These are phyloP conservation scores for Erpetoichthys calabaricus DNA, from an alignment of 2,797 vertebrate species.

Conservation along the genomic window DNA sequence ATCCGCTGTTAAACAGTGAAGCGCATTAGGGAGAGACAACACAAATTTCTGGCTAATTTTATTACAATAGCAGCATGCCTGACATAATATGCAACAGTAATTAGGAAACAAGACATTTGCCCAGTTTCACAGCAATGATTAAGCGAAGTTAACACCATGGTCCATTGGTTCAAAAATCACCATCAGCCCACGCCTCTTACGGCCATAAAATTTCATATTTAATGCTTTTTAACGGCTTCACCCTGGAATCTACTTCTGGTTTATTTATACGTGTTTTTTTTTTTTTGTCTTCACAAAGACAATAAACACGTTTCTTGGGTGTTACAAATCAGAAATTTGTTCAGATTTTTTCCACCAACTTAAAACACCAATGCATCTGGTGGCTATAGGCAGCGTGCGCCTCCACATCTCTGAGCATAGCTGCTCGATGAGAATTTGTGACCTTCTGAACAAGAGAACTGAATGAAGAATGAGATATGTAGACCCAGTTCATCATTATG, in stretches of 20 bases:
- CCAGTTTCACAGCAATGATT: slow-evolving; percentile 72
- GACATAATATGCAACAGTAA: slow-evolving; percentile 87
- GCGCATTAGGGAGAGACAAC: slow-evolving; percentile 47
- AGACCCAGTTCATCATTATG: too few relatives aligned
- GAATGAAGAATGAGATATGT: too few relatives aligned
- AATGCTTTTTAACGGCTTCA: slow-evolving; percentile 87
- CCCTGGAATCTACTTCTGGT: slow-evolving; percentile 80
- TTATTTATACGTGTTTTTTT: slow-evolving; percentile 64
- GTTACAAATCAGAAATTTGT: slow-evolving; percentile 98
- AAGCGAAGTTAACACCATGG: slow-evolving; percentile 80
- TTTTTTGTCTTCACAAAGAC: slow-evolving; percentile 67
- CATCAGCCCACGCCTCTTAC: slow-evolving; percentile 95
- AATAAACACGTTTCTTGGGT: slow-evolving; percentile 82
- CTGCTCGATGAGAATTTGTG: slow-evolving; percentile 37
- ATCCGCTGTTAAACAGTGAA: not conserved
- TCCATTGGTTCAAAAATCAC: slow-evolving; percentile 93
- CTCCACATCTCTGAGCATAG: too few relatives aligned
- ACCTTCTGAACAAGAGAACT: slow-evolving; percentile 18
- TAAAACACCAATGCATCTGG: slow-evolving; percentile 50
- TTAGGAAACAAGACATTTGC: slow-evolving; percentile 80
- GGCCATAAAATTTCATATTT: slow-evolving; percentile 98
- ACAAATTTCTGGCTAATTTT: slow-evolving; percentile 62
- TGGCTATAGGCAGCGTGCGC: too few relatives aligned
- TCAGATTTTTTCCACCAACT: slow-evolving; percentile 73
- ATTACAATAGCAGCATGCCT: slow-evolving; percentile 58